A percentile compares a stretch with the other conserved stretches of the same genome.
Conservation (phyloP, 1,140 invertebrate species). For the Ctenoplectra terminalis region DNA sequence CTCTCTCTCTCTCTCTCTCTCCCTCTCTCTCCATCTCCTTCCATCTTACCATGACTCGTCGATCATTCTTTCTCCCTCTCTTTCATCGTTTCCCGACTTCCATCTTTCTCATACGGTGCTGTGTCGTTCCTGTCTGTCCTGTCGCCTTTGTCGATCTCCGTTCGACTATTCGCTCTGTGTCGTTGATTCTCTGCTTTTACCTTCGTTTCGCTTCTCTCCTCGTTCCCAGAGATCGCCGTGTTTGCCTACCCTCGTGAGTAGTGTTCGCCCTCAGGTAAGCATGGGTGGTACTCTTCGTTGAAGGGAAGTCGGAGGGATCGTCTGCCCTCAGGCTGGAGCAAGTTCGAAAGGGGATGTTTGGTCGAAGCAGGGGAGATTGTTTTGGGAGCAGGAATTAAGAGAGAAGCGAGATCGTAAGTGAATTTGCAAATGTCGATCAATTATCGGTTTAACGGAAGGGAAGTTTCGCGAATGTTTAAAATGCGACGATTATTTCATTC, state of each 20-base stretch:
- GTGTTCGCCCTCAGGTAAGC: slow-evolving; percentile 13
- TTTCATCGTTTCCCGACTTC: slow-evolving; percentile 5
- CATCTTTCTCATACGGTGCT: slow-evolving; percentile 34
- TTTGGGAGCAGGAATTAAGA: not conserved
- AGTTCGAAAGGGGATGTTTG: not conserved
- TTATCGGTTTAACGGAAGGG: not conserved
- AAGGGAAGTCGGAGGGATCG: too few relatives aligned
- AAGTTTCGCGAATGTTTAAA: not conserved
- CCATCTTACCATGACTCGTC: slow-evolving; percentile 14
- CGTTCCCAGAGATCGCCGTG: not conserved
- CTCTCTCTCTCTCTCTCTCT: not conserved
- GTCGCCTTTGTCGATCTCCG: not conserved
- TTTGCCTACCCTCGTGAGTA: not conserved
- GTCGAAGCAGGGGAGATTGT: not conserved
- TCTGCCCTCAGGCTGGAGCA: not conserved
- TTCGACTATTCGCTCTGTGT: not conserved
- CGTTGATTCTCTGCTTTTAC: not conserved
- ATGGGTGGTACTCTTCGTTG: not conserved
- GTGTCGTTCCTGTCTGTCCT: slow-evolving; percentile 35
- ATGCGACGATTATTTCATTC: not conserved
- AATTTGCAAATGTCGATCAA: not conserved
- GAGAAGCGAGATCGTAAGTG: not conserved
- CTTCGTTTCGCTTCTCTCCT: not conserved
- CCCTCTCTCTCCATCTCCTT: slow-evolving; percentile 39
- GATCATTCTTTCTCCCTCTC: slow-evolving; percentile 45